Evolutionary conservation across 2,888 invertebrate genomes (phyloP).

Genomic region (Phengaris alcon): DNA sequence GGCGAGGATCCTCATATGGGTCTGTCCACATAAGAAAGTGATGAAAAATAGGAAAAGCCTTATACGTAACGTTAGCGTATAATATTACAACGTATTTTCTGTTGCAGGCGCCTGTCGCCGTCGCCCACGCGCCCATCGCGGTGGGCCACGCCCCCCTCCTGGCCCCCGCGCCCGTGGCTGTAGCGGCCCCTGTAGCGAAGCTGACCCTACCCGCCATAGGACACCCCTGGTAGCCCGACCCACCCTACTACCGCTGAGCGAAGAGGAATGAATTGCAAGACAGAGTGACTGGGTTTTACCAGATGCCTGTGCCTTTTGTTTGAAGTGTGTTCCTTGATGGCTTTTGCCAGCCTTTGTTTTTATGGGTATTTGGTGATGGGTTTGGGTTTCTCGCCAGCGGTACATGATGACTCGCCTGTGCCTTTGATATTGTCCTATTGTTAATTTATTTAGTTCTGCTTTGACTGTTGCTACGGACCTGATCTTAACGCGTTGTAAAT

Average conservation of each 20-base stretch:
- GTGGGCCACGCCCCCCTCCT: constrained; percentile 52
- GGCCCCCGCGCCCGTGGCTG: constrained; percentile 61
- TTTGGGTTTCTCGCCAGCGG: constrained; percentile 48
- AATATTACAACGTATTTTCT: neutral
- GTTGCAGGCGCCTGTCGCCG: constrained; percentile 48
- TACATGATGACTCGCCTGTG: constrained; percentile 49
- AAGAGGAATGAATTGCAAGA: constrained; percentile 31
- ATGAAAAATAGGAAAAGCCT: too few relatives aligned
- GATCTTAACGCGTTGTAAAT: constrained; percentile 75
- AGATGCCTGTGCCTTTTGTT: neutral
- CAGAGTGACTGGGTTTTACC: constrained; percentile 31
- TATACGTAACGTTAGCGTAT: too few relatives aligned
- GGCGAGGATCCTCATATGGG: too few relatives aligned
- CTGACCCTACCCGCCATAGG: constrained; percentile 51
- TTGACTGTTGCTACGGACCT: constrained; percentile 77
- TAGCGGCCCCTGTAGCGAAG: constrained; percentile 59
- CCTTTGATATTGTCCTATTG: constrained; percentile 49
- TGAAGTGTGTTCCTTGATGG: constrained; percentile 32
- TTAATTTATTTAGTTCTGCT: constrained; percentile 69
- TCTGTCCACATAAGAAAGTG: too few relatives aligned
- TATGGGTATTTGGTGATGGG: constrained; percentile 33
- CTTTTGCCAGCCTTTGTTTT: constrained; percentile 29
- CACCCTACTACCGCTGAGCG: constrained; percentile 47
- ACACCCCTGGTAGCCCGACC: constrained; percentile 56
- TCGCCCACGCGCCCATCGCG: constrained; percentile 52